Evolutionary conservation across 1,140 invertebrate species (phyloP).

Genomic region (Sycobia sp.): DNA sequence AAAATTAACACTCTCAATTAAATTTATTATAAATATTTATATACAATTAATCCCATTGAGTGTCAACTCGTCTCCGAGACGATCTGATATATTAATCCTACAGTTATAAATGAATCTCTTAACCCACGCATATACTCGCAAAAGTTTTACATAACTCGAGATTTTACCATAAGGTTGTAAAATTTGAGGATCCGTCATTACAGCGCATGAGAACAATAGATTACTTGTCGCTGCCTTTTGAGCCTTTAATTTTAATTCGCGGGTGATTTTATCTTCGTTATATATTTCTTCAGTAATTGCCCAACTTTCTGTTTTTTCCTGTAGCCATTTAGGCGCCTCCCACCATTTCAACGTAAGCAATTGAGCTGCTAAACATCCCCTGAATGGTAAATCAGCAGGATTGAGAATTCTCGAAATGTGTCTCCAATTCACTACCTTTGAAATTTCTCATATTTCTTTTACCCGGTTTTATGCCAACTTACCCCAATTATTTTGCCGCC

Average conservation of each 20-base stretch:
- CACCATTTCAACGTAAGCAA: slow-evolving; percentile 51
- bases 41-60: too few relatives aligned
- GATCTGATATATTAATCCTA: too few relatives aligned
- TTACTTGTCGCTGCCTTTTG: slow-evolving; percentile 8
- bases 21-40: too few relatives aligned
- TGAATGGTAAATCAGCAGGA: slow-evolving; percentile 47
- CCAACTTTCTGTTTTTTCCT: slow-evolving; percentile 33
- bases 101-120: slow-evolving; percentile 37
- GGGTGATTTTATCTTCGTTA: slow-evolving; percentile 30
- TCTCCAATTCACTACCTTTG: slow-evolving; percentile 42
- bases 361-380: neutral
- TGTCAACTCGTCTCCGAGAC: too few relatives aligned
- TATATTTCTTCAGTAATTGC: slow-evolving; percentile 15
- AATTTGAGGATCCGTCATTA: too few relatives aligned
- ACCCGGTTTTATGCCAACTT: slow-evolving; percentile 45
- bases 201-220: neutral
- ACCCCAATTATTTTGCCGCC: slow-evolving; percentile 33
- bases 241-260: slow-evolving; percentile 30
- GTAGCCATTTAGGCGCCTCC: slow-evolving; percentile 52
- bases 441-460: slow-evolving; percentile 42
- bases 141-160: slow-evolving; percentile 39
- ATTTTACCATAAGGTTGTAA: slow-evolving; percentile 17
- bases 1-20: too few relatives aligned
- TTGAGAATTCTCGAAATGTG: slow-evolving; percentile 51
- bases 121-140: slow-evolving; percentile 39